Conservation (phyloP, 1,140 invertebrate genomes). For the Drosophila nikananu region DNA sequence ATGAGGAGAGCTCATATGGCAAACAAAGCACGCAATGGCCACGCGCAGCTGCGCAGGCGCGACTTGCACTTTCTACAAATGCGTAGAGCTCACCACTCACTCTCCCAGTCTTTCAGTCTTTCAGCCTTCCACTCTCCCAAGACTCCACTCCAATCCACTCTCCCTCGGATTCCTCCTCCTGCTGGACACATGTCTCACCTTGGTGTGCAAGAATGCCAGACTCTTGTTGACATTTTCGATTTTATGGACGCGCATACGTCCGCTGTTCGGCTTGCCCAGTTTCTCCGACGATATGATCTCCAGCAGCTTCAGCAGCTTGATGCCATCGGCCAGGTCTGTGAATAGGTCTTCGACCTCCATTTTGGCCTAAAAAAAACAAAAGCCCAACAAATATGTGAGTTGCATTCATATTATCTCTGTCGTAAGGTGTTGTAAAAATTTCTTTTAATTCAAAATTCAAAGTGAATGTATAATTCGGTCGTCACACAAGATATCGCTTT, state of each 20-base stretch:
- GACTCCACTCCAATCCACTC: neutral
- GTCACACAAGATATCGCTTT: conserved; percentile 4
- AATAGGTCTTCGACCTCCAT: conserved; percentile 99
- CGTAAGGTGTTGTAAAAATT: conserved; percentile 16
- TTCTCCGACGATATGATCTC: conserved; percentile 99
- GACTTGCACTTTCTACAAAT: conserved; percentile 83
- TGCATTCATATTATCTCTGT: conserved; percentile 13
- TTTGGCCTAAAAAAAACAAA: conserved; percentile 89
- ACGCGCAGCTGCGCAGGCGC: conserved; percentile 76
- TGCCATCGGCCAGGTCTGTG: conserved; percentile 97
- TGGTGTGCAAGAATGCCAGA: conserved; percentile 98
- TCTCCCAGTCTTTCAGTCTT: neutral
- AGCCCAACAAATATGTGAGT: conserved; percentile 16
- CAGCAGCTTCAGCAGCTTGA: conserved; percentile 97
- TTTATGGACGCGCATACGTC: conserved; percentile 99
- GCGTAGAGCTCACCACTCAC: conserved; percentile 56
- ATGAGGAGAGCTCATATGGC: conserved; percentile 56
- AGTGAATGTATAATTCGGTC: conserved; percentile 19
- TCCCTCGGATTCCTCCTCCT: conserved; percentile 1
- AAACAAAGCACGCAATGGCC: conserved; percentile 80
- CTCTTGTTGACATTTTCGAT: conserved; percentile 99
- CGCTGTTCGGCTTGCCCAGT: conserved; percentile 98
- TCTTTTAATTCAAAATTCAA: conserved; percentile 27
- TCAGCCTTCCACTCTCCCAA: conserved; percentile 1
- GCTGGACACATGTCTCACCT: conserved; percentile 88